Percentiles rank a stretch among this genome's conserved stretches.
Evolutionary conservation across 2,113 vertebrate genomes (phyloP).

Genomic region (Passer domesticus): DNA sequence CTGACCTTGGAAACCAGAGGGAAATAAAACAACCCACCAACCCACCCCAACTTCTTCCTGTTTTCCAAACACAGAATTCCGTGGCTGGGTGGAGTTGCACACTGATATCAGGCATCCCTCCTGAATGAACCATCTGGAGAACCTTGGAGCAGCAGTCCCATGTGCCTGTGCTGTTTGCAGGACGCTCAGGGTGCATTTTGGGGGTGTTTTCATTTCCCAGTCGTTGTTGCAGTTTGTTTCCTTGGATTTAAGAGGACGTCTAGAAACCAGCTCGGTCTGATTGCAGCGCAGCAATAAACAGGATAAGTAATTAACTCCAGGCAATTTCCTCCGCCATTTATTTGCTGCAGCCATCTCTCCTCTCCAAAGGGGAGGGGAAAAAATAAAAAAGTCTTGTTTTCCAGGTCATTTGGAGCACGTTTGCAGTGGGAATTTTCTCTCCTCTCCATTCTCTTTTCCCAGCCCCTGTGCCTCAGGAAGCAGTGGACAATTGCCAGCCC

Average conservation of each 20-base stretch:
- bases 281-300: not conserved
- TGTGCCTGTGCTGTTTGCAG: not conserved
- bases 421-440: not conserved
- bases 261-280: not conserved
- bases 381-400: not conserved
- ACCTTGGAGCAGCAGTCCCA: fast-evolving
- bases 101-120: fast-evolving
- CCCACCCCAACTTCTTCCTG: fast-evolving
- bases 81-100: fast-evolving
- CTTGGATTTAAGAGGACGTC: not conserved
- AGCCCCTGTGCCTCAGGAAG: fast-evolving
- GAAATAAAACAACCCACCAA: not conserved
- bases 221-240: not conserved
- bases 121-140: not conserved
- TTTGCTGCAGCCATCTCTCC: not conserved
- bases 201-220: not conserved
- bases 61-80: not conserved
- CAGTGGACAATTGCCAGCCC: fast-evolving
- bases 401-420: not conserved
- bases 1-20: not conserved
- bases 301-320: not conserved
- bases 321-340: not conserved
- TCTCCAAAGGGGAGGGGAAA: not conserved
- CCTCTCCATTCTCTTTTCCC: not conserved
- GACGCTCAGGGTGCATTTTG: fast-evolving